These are phyloP conservation scores for Scolopax rusticola DNA, from an alignment of 2,797 vertebrate genomes.

Conservation along the genomic window DNA sequence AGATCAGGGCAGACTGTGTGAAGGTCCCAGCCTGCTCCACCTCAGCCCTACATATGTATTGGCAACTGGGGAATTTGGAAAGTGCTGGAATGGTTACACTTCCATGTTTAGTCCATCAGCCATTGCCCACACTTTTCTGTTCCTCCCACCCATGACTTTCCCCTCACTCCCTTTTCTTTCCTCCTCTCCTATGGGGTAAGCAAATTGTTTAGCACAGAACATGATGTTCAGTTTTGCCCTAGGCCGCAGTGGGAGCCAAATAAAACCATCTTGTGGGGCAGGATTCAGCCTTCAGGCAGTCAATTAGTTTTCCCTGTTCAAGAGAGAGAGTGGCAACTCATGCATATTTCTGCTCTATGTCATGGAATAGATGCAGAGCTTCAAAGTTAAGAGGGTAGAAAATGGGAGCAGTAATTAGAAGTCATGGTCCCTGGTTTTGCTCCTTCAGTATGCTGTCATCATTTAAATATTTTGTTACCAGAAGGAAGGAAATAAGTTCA, in stretches of 20 bases:
- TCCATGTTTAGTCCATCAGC: not conserved
- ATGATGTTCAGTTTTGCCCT: not conserved
- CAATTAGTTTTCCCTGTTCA: conserved; percentile 15
- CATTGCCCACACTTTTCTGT: not conserved
- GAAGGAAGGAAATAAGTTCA: conserved; percentile 24
- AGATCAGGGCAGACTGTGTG: not conserved
- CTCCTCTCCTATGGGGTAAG: not conserved
- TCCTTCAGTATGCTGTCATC: conserved; percentile 21
- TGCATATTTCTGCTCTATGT: conserved; percentile 35
- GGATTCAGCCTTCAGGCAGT: conserved; percentile 23
- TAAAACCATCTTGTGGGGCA: not conserved
- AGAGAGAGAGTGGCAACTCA: not conserved
- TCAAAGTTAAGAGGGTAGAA: conserved; percentile 36
- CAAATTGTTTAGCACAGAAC: not conserved
- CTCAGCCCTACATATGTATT: accelerated
- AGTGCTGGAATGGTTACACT: not conserved
- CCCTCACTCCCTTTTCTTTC: not conserved
- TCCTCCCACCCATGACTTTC: not conserved
- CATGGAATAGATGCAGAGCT: not conserved
- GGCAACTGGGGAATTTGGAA: not conserved
- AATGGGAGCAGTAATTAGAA: conserved; percentile 35
- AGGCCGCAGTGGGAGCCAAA: not conserved
- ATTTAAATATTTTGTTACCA: conserved; percentile 43
- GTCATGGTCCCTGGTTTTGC: not conserved
- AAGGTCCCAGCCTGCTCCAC: not conserved